Evolutionary conservation across 2,888 invertebrate genomes (phyloP).

Genomic region (Subacronicta megacephala): DNA sequence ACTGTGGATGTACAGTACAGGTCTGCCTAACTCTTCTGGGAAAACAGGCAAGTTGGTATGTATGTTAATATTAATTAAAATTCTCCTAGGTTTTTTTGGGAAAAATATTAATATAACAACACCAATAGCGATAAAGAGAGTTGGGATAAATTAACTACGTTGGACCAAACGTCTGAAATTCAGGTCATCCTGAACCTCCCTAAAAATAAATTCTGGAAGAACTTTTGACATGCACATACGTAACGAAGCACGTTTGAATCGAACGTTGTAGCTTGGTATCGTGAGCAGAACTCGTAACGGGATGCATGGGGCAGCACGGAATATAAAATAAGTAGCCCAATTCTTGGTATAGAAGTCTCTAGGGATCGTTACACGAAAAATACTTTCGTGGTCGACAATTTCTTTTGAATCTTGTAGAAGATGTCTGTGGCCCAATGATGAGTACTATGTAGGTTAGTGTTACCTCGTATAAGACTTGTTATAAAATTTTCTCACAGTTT

Average conservation of each 20-base stretch:
- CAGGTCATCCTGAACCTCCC: conserved; percentile 15
- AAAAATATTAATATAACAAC: too few relatives aligned
- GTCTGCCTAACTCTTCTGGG: too few relatives aligned
- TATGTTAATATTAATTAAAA: too few relatives aligned
- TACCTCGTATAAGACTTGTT: too few relatives aligned
- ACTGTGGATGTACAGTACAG: too few relatives aligned
- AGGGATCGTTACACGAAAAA: background rate
- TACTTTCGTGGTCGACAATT: background rate
- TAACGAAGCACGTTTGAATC: conserved; percentile 31
- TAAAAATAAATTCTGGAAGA: conserved; percentile 26
- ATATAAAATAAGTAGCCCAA: conserved; percentile 47
- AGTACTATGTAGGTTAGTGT: too few relatives aligned
- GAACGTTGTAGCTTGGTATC: conserved; percentile 26
- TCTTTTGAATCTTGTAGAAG: conserved; percentile 6
- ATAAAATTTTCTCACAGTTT: too few relatives aligned
- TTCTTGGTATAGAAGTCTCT: conserved; percentile 25
- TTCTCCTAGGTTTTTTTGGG: too few relatives aligned
- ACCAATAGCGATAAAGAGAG: background rate
- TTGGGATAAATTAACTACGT: conserved; percentile 3
- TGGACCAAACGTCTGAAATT: conserved; percentile 21
- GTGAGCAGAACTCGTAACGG: conserved; percentile 45
- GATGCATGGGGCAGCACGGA: conserved; percentile 38
- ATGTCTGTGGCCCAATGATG: background rate
- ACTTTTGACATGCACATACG: conserved; percentile 44
- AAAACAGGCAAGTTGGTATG: too few relatives aligned